Evolutionary conservation across 2,113 vertebrate species (phyloP).

Genomic region (Hylia prasina): DNA sequence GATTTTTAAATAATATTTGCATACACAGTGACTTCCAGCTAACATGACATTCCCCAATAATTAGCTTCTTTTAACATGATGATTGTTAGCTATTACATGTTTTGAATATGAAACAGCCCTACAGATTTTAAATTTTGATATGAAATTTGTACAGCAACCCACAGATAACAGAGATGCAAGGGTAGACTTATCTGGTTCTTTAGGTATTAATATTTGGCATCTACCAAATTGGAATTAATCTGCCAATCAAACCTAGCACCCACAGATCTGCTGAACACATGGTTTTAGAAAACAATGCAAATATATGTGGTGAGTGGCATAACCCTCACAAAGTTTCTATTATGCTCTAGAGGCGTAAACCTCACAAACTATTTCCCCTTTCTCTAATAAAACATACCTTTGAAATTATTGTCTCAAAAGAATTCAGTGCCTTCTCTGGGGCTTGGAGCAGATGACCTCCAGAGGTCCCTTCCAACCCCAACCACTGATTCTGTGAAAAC

Average conservation of each 20-base stretch:
- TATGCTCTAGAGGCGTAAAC: not conserved
- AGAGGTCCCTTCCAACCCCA: not conserved
- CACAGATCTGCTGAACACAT: accelerated
- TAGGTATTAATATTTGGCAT: not conserved
- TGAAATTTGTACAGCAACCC: not conserved
- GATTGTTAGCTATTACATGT: not conserved
- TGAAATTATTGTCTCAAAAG: not conserved
- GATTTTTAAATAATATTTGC: not conserved
- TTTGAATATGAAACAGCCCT: not conserved
- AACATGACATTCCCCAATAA: not conserved
- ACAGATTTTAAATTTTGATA: not conserved
- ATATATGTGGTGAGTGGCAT: accelerated
- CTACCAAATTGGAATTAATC: not conserved
- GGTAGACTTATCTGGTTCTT: not conserved
- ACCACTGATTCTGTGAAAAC: not conserved
- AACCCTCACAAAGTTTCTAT: not conserved
- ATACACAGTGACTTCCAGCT: not conserved
- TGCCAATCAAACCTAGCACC: not conserved
- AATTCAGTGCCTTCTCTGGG: not conserved
- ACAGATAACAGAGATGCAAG: not conserved
- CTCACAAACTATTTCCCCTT: not conserved
- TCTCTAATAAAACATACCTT: not conserved
- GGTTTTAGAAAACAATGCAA: not conserved
- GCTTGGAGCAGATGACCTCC: not conserved
- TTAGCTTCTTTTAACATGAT: not conserved